phyloP scores from a whole-genome alignment of 2,113 vertebrate genomes.

The Pipa parva region DNA sequence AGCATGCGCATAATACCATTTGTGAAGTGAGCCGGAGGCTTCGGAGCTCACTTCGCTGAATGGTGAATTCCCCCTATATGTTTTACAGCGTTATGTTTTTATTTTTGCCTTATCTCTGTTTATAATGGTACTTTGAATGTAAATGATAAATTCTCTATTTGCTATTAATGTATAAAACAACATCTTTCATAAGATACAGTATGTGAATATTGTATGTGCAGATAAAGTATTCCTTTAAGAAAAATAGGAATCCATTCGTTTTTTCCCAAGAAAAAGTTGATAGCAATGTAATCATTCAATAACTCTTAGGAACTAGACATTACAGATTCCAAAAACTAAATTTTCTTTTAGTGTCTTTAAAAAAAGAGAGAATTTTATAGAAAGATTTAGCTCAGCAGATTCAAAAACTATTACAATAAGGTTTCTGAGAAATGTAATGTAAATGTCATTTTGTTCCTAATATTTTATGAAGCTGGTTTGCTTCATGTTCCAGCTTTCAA shows the following conservation, averaged over 20 bases:
- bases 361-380: constrained; percentile 8
- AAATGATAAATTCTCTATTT: too few relatives aligned
- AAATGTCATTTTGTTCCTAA: constrained; percentile 23
- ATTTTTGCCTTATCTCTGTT: too few relatives aligned
- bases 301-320: constrained; percentile 27
- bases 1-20: too few relatives aligned
- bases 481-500: constrained; percentile 10
- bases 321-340: constrained; percentile 30
- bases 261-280: constrained; percentile 19
- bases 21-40: too few relatives aligned
- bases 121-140: too few relatives aligned
- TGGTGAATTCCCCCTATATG: too few relatives aligned
- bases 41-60: too few relatives aligned
- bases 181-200: too few relatives aligned
- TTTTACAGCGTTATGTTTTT: too few relatives aligned
- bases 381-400: constrained; percentile 23
- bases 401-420: constrained; percentile 1
- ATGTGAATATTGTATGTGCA: not conserved
- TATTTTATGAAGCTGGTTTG: constrained; percentile 16
- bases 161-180: too few relatives aligned
- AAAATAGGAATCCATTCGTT: not conserved
- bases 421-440: constrained; percentile 1
- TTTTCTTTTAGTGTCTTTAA: constrained; percentile 12
- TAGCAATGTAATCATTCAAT: constrained; percentile 23
- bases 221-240: not conserved